Evolutionary conservation across 37 sponge, comb jelly and placozoan species (phyloP), one percentile per base, ranked within the genome.

Genomic region (Spongilla lacustris): DNA sequence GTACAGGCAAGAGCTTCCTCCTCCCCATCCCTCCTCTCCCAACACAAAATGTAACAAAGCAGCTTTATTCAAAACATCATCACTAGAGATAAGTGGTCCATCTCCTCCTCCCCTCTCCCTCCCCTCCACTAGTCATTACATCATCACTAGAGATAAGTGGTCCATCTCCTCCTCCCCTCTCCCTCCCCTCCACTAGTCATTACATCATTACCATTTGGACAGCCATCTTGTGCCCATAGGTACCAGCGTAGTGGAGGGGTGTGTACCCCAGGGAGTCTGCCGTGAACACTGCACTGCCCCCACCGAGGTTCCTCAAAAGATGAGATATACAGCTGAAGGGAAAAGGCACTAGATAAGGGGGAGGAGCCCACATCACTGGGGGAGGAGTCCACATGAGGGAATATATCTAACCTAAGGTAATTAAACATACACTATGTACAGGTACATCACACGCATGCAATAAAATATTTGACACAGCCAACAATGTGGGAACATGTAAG

Each of bases 181-280:
- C 23, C 4, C 79, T 19, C 26, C 23, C 79, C 23, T 37, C 21
- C 50, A 38, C 79, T 19, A 49, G 9, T 4, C 25, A 49, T 30
- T 25, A 21, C 24, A 5, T 24, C n/a, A 38, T 49, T 73, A 92
- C 89, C 83, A 94, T 91, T 50, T 96, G 91, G 0, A 96, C 79
- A 67, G 88, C 86, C 78, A 96, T 85, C 80, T 88, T 93, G 85
- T 93, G 94, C 23, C 96, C 96, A 77, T 85, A 84, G 50, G 69
- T 70, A 27, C 94, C 94, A 30, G 96, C 94, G 66, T 93, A 96
- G 74, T 96, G 94, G 66, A 93, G 87, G 6, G 94, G 87, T 27
- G 94, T 91, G 84, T 80, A 93, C 11, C 91, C 89, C 1, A 83
- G 76, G 24, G 19, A 71, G 83, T 95, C 96, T 50, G 67, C 31